These are phyloP conservation scores for Atta texana DNA, from an alignment of 1,140 invertebrate species.

Conservation along the genomic window DNA sequence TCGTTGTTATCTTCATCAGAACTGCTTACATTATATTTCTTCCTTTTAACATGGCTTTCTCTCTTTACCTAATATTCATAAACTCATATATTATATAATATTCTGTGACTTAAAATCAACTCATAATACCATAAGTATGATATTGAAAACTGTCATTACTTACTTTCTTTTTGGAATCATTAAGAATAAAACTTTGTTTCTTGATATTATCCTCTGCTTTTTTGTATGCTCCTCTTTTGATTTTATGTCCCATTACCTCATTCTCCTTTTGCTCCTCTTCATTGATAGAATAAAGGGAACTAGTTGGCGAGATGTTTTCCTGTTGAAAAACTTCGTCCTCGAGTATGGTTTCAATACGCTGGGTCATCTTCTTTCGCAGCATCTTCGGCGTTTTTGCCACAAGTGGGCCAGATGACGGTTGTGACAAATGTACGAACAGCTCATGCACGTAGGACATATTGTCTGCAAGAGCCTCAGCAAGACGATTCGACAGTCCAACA, in stretches of 20 bases:
- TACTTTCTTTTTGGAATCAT: conserved; percentile 42
- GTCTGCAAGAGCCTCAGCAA: conserved; percentile 53
- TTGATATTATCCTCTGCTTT: conserved; percentile 78
- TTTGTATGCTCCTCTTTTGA: conserved; percentile 77
- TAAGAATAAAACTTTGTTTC: conserved; percentile 71
- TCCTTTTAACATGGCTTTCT: conserved; percentile 67
- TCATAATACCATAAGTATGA: not conserved
- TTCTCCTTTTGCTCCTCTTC: not conserved
- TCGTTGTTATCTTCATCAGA: conserved; percentile 74
- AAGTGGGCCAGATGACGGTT: conserved; percentile 72
- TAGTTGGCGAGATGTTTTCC: not conserved
- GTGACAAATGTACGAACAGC: conserved; percentile 72
- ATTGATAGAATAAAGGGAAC: conserved; percentile 4
- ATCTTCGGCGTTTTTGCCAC: conserved; percentile 82
- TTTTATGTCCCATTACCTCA: conserved; percentile 23
- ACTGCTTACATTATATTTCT: conserved; percentile 56
- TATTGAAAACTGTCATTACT: conserved; percentile 24
- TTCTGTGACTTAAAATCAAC: not conserved
- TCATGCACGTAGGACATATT: conserved; percentile 54
- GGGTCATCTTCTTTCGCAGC: conserved; percentile 68
- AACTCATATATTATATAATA: conserved; percentile 5
- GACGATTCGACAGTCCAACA: conserved; percentile 53
- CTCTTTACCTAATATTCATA: conserved; percentile 46
- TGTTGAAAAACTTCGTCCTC: conserved; percentile 75
- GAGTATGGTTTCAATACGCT: conserved; percentile 81